These are phyloP conservation scores for Lamproptera curius DNA, from an alignment of 2,888 invertebrate genomes.

Conservation along the genomic window DNA sequence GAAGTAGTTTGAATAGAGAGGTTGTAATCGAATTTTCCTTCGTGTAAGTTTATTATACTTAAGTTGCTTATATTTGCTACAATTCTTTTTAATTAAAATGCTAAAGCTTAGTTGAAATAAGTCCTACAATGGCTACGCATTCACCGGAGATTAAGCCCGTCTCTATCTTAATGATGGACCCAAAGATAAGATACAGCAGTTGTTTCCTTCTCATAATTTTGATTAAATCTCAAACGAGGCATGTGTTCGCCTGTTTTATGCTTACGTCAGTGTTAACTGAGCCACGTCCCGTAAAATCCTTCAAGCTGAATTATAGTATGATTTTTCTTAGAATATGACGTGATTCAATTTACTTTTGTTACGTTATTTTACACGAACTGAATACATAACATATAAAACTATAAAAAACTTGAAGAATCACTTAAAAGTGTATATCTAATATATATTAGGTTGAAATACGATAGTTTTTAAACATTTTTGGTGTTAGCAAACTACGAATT, in stretches of 20 bases:
- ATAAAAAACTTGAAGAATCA: not conserved
- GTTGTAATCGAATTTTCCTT: too few species aligned
- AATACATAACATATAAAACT: not conserved
- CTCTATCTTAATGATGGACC: not conserved
- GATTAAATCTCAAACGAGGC: not conserved
- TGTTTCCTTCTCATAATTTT: not conserved
- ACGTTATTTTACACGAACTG: not conserved
- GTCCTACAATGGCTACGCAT: not conserved
- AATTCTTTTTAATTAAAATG: too few species aligned
- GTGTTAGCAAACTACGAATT: not conserved
- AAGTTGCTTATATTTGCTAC: too few species aligned
- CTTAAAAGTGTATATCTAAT: not conserved
- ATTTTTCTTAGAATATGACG: too few species aligned
- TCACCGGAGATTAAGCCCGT: not conserved
- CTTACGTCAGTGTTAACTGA: not conserved
- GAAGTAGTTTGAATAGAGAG: too few species aligned
- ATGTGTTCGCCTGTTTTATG: not conserved
- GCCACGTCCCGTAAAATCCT: not conserved
- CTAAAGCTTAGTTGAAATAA: too few species aligned
- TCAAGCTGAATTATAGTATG: not conserved
- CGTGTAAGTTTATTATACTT: too few species aligned
- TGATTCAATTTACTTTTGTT: not conserved
- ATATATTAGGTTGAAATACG: not conserved
- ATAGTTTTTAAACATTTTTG: not conserved
- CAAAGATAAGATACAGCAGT: not conserved